Percentiles rank a stretch among this genome's conserved stretches.
phyloP scores from a whole-genome alignment of 2,113 vertebrate species.

The Brachirus orientalis region DNA sequence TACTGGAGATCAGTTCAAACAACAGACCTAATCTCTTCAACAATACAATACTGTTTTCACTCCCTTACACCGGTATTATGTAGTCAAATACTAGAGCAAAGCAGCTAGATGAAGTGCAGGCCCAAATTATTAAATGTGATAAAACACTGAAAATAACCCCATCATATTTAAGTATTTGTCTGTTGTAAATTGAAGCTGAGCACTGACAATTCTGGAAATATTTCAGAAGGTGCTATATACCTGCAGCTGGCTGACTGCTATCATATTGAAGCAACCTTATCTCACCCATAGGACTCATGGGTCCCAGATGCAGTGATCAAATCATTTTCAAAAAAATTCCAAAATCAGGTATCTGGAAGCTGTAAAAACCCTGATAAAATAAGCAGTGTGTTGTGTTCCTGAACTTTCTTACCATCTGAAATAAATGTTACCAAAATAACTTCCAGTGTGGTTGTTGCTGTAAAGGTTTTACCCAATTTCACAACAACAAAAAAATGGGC shows the following conservation, averaged over 20 bases:
- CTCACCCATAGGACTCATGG: conserved; percentile 18
- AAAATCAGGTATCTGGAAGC: conserved; percentile 11
- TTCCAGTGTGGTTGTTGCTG: conserved; percentile 20
- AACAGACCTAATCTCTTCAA: conserved; percentile 25
- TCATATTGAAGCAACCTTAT: conserved; percentile 54
- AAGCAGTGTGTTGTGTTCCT: conserved; percentile 12
- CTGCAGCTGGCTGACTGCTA: conserved; percentile 83
- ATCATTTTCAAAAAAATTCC: conserved; percentile 9
- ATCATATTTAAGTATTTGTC: neutral
- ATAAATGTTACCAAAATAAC: conserved; percentile 15
- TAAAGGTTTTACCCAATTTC: too few relatives aligned
- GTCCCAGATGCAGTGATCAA: neutral
- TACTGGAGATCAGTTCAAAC: too few relatives aligned
- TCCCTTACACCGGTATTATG: conserved; percentile 18
- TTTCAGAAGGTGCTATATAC: conserved; percentile 48
- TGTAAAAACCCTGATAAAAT: conserved; percentile 9
- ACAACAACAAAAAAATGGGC: conserved; percentile 1
- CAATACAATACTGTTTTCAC: conserved; percentile 56
- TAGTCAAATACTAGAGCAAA: conserved; percentile 32
- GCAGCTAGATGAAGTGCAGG: too few relatives aligned
- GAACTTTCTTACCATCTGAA: conserved; percentile 17
- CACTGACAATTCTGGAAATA: conserved; percentile 41
- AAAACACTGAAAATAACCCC: conserved; percentile 33
- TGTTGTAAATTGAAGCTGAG: neutral
- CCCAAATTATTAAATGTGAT: conserved; percentile 11